phyloP scores from a whole-genome alignment of 2,113 vertebrate species.

The Planiliza haematocheilus region DNA sequence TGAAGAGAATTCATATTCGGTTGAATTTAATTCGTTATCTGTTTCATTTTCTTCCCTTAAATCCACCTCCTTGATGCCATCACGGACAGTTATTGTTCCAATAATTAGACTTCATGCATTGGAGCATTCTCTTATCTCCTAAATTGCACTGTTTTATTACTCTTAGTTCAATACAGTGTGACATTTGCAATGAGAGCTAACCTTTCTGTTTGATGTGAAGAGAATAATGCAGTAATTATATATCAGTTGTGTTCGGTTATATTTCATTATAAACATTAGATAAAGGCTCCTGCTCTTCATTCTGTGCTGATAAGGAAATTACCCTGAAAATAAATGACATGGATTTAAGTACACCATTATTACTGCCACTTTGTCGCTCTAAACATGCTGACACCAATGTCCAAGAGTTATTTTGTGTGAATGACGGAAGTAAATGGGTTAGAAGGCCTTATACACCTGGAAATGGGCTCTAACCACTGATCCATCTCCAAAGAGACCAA shows the following conservation, averaged over 20 bases:
- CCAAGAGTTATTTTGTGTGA: background rate
- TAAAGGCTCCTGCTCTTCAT: background rate
- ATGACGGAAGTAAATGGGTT: background rate
- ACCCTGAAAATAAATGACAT: constrained; percentile 3
- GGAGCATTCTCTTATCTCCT: constrained; percentile 22
- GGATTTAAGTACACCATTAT: background rate
- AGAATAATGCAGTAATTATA: constrained; percentile 24
- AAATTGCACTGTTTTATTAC: constrained; percentile 23
- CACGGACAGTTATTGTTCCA: constrained; percentile 15
- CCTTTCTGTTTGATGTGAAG: constrained; percentile 4
- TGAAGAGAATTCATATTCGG: constrained; percentile 28
- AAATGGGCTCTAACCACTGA: background rate
- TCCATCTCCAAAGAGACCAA: background rate
- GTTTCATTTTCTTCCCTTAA: constrained; percentile 31
- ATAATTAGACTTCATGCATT: constrained; percentile 46
- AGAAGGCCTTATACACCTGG: background rate
- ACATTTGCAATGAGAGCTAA: constrained; percentile 26
- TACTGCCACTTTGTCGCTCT: constrained; percentile 1
- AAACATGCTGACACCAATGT: background rate
- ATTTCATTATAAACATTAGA: constrained; percentile 4
- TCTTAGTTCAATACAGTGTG: constrained; percentile 6
- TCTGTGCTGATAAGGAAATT: background rate
- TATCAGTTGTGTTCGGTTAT: background rate
- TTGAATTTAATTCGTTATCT: constrained; percentile 4
- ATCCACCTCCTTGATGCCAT: constrained; percentile 19